A percentile compares a stretch with the other conserved stretches of the same genome.
Evolutionary conservation across 2,888 invertebrate species (phyloP).

Genomic region (Brassicogethes aeneus): DNA sequence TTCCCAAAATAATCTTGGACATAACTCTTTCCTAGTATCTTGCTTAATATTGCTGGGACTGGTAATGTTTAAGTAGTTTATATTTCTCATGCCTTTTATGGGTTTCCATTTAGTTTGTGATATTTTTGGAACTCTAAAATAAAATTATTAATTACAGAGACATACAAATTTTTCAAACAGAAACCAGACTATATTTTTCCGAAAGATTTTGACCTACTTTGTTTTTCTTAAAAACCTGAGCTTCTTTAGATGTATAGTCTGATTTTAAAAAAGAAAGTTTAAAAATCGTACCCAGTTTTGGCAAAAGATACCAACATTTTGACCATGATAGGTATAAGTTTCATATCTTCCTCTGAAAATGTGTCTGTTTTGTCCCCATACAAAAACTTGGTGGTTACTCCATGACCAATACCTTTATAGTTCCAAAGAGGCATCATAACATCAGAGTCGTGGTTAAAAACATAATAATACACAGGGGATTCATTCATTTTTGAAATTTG

Average conservation of each 20-base stretch:
- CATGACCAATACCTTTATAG: background rate
- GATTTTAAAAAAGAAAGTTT: too few relatives aligned
- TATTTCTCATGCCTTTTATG: background rate
- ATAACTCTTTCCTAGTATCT: background rate
- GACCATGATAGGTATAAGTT: background rate
- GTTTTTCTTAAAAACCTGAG: too few relatives aligned
- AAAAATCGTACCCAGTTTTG: background rate
- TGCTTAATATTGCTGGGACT: background rate
- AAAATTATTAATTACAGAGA: background rate
- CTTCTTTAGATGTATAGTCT: too few relatives aligned
- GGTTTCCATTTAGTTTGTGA: background rate
- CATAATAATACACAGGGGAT: background rate
- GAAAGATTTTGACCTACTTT: too few relatives aligned
- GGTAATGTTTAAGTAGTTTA: background rate
- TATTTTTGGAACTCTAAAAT: background rate
- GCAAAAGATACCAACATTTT: background rate
- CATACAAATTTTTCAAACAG: too few relatives aligned
- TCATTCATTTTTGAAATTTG: background rate
- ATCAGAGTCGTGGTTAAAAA: background rate
- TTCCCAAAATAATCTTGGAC: background rate
- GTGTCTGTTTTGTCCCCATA: background rate
- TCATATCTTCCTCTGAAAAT: background rate
- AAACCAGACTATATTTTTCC: too few relatives aligned
- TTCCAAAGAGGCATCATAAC: background rate
- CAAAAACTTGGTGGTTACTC: background rate